A percentile compares a stretch with the other conserved stretches of the same genome.
These are phyloP conservation scores for Anguilla marmorata DNA, from an alignment of 2,797 vertebrate species.

Conservation along the genomic window DNA sequence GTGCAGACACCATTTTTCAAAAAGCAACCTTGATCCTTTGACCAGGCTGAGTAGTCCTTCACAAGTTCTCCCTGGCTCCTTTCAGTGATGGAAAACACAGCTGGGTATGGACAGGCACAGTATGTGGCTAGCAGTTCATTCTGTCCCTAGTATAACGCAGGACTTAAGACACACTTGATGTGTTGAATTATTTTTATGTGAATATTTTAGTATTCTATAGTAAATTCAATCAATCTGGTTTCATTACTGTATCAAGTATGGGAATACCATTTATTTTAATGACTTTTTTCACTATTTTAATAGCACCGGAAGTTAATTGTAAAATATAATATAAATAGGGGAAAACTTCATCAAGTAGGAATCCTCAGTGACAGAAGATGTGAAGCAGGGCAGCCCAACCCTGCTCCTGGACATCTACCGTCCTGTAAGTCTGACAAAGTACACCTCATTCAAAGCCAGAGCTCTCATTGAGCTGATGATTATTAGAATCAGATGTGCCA, in stretches of 20 bases:
- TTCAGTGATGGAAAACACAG: not conserved
- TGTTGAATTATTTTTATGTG: not conserved
- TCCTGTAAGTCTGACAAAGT: too few relatives aligned
- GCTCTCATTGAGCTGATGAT: too few relatives aligned
- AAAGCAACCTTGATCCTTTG: constrained; percentile 69
- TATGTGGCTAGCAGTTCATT: not conserved
- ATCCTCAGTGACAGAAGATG: not conserved
- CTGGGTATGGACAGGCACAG: not conserved
- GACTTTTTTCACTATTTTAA: not conserved
- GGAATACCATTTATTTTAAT: not conserved
- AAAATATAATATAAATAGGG: too few relatives aligned
- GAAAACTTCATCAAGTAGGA: not conserved
- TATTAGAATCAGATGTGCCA: too few relatives aligned
- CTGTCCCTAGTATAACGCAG: not conserved
- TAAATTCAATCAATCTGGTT: not conserved
- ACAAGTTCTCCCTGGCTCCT: constrained; percentile 11
- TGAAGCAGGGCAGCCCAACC: not conserved
- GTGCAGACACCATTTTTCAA: constrained; percentile 62
- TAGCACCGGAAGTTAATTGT: too few relatives aligned
- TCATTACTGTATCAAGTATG: not conserved
- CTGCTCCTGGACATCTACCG: not conserved
- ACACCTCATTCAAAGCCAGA: too few relatives aligned
- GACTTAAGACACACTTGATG: not conserved
- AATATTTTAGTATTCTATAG: not conserved
- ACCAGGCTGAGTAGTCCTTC: constrained; percentile 57